These are phyloP conservation scores for Delphinapterus leucas DNA, from an alignment of 2,113 vertebrate genomes.

Conservation along the genomic window DNA sequence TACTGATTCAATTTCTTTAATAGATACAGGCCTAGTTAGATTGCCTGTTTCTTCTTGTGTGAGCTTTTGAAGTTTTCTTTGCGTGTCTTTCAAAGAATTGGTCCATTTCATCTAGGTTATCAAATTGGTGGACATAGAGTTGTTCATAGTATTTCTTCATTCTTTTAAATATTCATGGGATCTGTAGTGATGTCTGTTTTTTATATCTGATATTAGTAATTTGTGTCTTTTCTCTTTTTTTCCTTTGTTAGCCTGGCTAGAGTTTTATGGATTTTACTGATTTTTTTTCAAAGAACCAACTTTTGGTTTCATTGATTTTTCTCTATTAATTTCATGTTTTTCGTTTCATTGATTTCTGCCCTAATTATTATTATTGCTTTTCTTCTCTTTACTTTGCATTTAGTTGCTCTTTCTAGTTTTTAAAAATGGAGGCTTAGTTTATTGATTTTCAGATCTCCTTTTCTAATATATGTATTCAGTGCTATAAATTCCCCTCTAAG, in stretches of 20 bases:
- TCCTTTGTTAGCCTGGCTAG: neutral
- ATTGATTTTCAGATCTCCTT: neutral
- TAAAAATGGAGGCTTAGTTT: neutral
- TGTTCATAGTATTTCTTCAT: neutral
- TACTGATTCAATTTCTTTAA: neutral
- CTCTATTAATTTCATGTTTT: neutral
- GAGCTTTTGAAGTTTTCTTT: neutral
- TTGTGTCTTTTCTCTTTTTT: neutral
- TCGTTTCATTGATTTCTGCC: neutral
- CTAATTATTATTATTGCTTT: neutral
- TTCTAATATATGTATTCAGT: neutral
- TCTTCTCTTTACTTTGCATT: neutral
- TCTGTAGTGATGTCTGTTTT: neutral
- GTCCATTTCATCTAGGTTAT: neutral
- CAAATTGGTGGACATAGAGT: neutral
- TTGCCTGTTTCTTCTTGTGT: neutral
- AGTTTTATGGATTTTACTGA: neutral
- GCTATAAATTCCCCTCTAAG: neutral
- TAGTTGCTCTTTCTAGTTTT: neutral
- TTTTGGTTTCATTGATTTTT: neutral
- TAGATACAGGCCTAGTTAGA: neutral
- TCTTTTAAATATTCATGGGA: neutral
- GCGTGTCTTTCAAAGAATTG: neutral
- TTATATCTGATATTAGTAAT: neutral
- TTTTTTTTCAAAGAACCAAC: neutral